Percentiles rank a stretch among this genome's conserved stretches.
Evolutionary conservation across 2,888 invertebrate species (phyloP).

Genomic region (Koerneria pararmatus): DNA sequence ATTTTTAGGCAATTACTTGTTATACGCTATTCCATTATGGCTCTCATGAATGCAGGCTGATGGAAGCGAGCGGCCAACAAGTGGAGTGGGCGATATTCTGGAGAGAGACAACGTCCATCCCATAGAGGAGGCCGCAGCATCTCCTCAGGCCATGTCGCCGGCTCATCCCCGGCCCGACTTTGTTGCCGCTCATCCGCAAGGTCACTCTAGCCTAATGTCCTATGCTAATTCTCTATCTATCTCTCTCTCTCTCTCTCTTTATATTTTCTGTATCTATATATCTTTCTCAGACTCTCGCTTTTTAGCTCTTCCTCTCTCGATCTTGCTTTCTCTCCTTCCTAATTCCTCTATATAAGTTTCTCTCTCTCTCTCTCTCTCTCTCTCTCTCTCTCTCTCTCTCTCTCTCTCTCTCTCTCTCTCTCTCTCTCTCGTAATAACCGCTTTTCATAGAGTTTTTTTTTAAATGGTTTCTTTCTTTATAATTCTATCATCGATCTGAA

Average conservation of each 20-base stretch:
- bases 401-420: not conserved
- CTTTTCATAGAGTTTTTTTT: too few species aligned
- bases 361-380: not conserved
- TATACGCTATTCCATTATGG: too few species aligned
- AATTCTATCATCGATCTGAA: too few species aligned
- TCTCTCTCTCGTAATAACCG: conserved; percentile 10
- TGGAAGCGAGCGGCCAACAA: conserved; percentile 1
- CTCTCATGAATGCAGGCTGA: conserved; percentile 8
- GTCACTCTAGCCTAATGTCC: not conserved
- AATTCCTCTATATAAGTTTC: too few species aligned
- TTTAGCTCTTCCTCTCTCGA: not conserved
- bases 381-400: not conserved
- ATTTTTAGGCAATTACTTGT: too few species aligned
- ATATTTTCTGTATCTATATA: not conserved
- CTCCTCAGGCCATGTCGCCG: not conserved
- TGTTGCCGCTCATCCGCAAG: too few species aligned
- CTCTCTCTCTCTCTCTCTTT: not conserved
- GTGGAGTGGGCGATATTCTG: conserved; percentile 6
- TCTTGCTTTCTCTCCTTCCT: too few species aligned
- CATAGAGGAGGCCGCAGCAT: not conserved
- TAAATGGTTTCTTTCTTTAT: too few species aligned
- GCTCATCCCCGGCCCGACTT: not conserved
- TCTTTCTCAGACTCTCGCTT: not conserved
- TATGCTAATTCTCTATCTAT: not conserved
- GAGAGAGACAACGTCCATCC: not conserved